Evolutionary conservation across 2,113 vertebrate species (phyloP).

Genomic region (Seriola dumerili): DNA sequence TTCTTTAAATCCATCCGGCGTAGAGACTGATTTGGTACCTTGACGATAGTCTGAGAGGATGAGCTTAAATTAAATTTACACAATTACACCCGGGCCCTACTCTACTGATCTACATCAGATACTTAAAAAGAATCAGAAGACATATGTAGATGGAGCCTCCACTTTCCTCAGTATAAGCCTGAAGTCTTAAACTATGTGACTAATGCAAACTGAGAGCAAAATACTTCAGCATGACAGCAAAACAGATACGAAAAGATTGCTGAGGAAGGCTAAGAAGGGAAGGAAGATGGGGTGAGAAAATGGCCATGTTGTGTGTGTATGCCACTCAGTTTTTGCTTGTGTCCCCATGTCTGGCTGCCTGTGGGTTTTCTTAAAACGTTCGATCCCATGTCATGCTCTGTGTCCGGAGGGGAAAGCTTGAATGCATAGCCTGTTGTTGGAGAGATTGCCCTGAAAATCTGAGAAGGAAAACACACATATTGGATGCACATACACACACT

Average conservation of each 20-base stretch:
- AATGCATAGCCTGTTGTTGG: constrained; percentile 10
- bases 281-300: background rate
- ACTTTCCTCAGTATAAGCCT: constrained; percentile 4
- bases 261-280: constrained; percentile 20
- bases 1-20: constrained; percentile 29
- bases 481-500: constrained; percentile 30
- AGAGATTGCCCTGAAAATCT: constrained; percentile 31
- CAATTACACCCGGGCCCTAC: constrained; percentile 10
- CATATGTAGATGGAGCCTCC: constrained; percentile 7
- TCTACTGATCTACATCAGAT: constrained; percentile 25
- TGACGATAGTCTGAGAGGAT: constrained; percentile 16
- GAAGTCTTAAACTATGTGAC: constrained; percentile 50
- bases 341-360: constrained; percentile 12
- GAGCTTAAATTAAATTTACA: constrained; percentile 42
- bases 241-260: constrained; percentile 43
- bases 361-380: constrained; percentile 23
- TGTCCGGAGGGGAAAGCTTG: constrained; percentile 19
- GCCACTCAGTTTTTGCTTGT: background rate
- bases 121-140: constrained; percentile 17
- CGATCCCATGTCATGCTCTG: constrained; percentile 33
- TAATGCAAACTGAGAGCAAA: constrained; percentile 50
- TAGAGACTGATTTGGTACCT: constrained; percentile 23
- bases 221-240: constrained; percentile 46
- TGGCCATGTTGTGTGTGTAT: background rate
- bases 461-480: constrained; percentile 33